Evolutionary conservation across 2,888 invertebrate species (phyloP).

Genomic region (Pardosa pseudoannulata): DNA sequence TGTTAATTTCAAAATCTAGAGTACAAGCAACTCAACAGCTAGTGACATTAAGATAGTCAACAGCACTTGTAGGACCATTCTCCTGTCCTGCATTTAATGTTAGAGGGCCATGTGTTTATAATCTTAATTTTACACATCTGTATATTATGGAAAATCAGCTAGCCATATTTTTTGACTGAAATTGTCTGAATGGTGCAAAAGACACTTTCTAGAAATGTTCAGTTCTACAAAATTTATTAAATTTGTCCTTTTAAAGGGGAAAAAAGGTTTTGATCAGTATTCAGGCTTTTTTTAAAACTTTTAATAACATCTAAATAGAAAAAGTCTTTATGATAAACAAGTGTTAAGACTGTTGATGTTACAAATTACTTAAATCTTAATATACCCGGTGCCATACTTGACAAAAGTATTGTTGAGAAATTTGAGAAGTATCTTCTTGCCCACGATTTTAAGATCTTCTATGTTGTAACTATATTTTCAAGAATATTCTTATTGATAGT

Average conservation of each 20-base stretch:
- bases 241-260: no score
- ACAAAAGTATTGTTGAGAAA: not conserved
- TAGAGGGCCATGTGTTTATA: not conserved
- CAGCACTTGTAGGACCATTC: conserved; percentile 42
- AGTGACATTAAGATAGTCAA: conserved; percentile 40
- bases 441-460: not conserved
- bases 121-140: not conserved
- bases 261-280: no score
- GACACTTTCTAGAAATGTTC: not conserved
- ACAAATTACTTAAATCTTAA: no score
- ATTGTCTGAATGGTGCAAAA: not conserved
- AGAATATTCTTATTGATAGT: no score
- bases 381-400: no score
- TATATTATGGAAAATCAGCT: not conserved
- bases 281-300: no score
- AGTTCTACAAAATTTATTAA: not conserved
- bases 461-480: not conserved
- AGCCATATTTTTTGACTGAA: not conserved
- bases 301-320: no score
- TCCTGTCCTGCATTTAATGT: conserved; percentile 25
- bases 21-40: conserved; percentile 33
- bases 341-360: not conserved
- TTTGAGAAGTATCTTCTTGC: not conserved
- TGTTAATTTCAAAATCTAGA: not conserved
- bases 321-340: no score